Conservation (phyloP, 2,113 vertebrate genomes). For the Anseranas semipalmata region DNA sequence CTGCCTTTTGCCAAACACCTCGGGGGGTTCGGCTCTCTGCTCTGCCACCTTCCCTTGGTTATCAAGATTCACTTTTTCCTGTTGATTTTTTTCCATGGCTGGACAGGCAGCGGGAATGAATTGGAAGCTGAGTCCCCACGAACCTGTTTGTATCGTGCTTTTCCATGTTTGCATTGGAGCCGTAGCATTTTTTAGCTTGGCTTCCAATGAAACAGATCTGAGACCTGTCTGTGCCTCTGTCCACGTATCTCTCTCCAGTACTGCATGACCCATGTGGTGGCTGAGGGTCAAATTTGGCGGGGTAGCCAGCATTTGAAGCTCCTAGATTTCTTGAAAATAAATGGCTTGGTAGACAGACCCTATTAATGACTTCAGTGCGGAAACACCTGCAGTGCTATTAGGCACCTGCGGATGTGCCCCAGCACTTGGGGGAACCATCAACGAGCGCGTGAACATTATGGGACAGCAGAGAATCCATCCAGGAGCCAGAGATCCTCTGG, state of each 20-base stretch:
- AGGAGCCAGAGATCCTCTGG: background rate
- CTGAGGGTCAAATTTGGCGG: background rate
- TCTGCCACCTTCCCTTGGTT: background rate
- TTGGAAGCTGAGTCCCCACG: background rate
- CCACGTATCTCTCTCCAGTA: fast-evolving
- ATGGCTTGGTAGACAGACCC: background rate
- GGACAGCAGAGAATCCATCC: background rate
- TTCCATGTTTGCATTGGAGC: background rate
- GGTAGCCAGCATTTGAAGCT: background rate
- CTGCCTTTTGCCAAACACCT: background rate
- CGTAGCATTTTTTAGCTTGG: background rate
- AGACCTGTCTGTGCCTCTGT: background rate
- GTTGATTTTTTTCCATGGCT: background rate
- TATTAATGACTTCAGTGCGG: background rate
- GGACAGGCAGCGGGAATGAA: background rate
- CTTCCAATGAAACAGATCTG: background rate
- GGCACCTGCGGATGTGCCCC: background rate
- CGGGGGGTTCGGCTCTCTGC: background rate
- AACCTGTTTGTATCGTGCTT: background rate
- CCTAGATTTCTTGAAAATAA: background rate
- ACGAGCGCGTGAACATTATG: background rate
- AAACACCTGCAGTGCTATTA: background rate
- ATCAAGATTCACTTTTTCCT: background rate
- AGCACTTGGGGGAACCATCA: background rate
- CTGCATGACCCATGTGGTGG: background rate